A percentile compares a stretch with the other conserved stretches of the same genome.
Evolutionary conservation across 1,140 invertebrate genomes (phyloP).

Genomic region (Pteromalus puparum): DNA sequence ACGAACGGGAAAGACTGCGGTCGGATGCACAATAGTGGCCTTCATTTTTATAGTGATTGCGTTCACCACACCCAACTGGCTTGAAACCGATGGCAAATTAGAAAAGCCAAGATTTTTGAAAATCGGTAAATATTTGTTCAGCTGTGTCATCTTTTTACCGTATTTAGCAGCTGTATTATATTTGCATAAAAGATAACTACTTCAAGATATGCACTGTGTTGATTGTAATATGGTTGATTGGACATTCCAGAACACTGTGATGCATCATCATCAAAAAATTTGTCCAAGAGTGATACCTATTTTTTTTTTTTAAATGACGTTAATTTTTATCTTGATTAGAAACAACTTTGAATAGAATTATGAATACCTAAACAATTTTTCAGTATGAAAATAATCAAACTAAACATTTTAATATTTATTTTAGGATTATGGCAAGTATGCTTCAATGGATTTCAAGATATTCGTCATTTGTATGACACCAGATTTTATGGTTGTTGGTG

Average conservation of each 20-base stretch:
- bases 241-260: background rate
- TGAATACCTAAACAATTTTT: background rate
- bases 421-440: slow-evolving; percentile 95
- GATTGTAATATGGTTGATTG: background rate
- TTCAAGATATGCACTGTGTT: background rate
- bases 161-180: too few species aligned
- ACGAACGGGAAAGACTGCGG: slow-evolving; percentile 83
- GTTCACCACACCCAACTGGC: slow-evolving; percentile 95
- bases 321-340: background rate
- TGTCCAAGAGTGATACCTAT: background rate
- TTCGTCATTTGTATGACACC: slow-evolving; percentile 87
- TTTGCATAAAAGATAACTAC: background rate
- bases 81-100: slow-evolving; percentile 89
- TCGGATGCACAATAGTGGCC: slow-evolving; percentile 80
- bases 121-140: slow-evolving; percentile 78
- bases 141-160: background rate
- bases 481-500: slow-evolving; percentile 91
- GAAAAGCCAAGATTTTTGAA: slow-evolving; percentile 87
- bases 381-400: background rate
- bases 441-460: slow-evolving; percentile 89
- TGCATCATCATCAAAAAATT: background rate
- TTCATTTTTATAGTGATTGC: slow-evolving; percentile 89
- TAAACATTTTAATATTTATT: slow-evolving; percentile 60
- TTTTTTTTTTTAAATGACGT: background rate
- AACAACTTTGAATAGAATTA: background rate